Percentiles rank a stretch among this genome's conserved stretches.
phyloP scores from a whole-genome alignment of 2,888 invertebrate species.

The Cantharis flavilabris region DNA sequence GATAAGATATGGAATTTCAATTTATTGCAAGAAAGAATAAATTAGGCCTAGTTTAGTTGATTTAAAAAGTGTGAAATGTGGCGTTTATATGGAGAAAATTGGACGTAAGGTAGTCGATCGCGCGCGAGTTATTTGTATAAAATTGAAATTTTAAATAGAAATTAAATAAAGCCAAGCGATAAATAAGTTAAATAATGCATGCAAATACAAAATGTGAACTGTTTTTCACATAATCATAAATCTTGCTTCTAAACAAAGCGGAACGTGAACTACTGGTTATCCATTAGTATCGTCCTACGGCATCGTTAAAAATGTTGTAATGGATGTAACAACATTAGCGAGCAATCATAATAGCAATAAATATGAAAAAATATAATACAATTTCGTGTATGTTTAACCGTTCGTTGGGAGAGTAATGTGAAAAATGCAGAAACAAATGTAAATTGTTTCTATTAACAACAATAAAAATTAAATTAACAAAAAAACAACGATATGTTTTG shows the following conservation, averaged over 20 bases:
- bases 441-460: background rate
- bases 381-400: background rate
- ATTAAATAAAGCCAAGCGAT: background rate
- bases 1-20: too few species aligned
- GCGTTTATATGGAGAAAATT: background rate
- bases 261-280: slow-evolving; percentile 16
- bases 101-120: background rate
- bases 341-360: slow-evolving; percentile 5
- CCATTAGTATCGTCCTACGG: slow-evolving; percentile 17
- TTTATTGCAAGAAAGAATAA: too few species aligned
- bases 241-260: slow-evolving; percentile 7
- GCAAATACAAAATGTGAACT: slow-evolving; percentile 4
- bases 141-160: background rate
- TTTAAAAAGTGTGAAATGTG: background rate
- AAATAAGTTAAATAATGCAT: slow-evolving; percentile 3
- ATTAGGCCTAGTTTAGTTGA: too few species aligned
- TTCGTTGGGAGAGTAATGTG: background rate
- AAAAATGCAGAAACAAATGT: background rate
- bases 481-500: slow-evolving; percentile 15
- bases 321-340: slow-evolving; percentile 7
- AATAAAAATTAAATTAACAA: slow-evolving; percentile 14
- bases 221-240: slow-evolving; percentile 3
- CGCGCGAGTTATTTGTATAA: background rate
- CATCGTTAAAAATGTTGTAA: slow-evolving; percentile 11
- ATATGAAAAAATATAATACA: background rate